Evolutionary conservation across 2,888 invertebrate genomes (phyloP), one percentile per base, ranked within the genome.

Genomic region (Epiblema foenella): DNA sequence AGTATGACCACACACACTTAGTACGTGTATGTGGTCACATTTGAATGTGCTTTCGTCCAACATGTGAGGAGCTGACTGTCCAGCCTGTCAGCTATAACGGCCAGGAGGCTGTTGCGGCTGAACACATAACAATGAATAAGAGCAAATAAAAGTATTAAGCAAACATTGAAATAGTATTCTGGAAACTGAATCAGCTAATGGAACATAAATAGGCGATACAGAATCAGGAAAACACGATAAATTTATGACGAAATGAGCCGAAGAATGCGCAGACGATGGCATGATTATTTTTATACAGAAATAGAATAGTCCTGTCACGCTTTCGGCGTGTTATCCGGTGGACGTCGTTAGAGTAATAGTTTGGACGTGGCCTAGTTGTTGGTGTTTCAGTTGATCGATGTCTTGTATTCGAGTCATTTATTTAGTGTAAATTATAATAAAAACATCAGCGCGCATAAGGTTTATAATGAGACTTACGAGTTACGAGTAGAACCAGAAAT

Each of bases 121-220:
- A 29, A 29, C 3, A 29, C 3, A 29, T 29, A 33, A 33, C 5
- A 33, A 33, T 7, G 33, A 33, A 5, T 0, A 33, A 24, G 24
- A 24, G 24, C 24, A 3, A 24, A 24, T 2, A 8, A 5, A 33
- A 33, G 56, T 29, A 33, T 7, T 17, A 58, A 39, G 29, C 11
- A 58, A 42, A 42, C 24, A 20, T 24, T 24, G 62, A 33, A 62
- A 49, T 18, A 33, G 33, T 33, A 33, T 3, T n/a, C n/a, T n/a
- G 42, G 5, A 46, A 60, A 12, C n/a, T 20, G 10, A 3, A 11
- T 46, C 24, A n/a, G 46, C 33, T 62, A 74, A 65, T 68, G 60
- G 58, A 58, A 69, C 67, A 67, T 69, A 29, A 33, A 58, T 58
- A 74, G 69, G 58, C 62, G 33, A 58, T 51, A 39, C 57, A 42